Percentiles rank a stretch among this genome's conserved stretches.
These are phyloP conservation scores for Moxostoma hubbsi DNA, from an alignment of 2,797 vertebrate species.

Conservation along the genomic window DNA sequence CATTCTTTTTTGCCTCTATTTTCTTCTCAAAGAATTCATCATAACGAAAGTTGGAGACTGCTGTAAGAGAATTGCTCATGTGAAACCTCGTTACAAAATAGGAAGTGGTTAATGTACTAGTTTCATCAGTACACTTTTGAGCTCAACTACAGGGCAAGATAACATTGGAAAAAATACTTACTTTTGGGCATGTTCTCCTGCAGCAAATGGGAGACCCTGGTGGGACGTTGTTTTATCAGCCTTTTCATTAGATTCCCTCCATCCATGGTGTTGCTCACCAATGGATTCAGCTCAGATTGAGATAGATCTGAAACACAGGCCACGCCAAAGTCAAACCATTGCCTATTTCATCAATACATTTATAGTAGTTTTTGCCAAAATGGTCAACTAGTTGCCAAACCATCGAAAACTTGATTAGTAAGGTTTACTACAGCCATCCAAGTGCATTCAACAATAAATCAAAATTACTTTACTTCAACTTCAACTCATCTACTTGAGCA, in stretches of 20 bases:
- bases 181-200: slow-evolving; percentile 94
- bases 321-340: slow-evolving; percentile 32
- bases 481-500: too few relatives aligned
- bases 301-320: slow-evolving; percentile 75
- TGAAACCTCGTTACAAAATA: background rate
- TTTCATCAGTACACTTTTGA: background rate
- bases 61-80: slow-evolving; percentile 51
- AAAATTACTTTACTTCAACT: too few relatives aligned
- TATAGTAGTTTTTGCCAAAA: too few relatives aligned
- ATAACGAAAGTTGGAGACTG: slow-evolving; percentile 89
- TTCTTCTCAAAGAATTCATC: slow-evolving; percentile 92
- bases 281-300: slow-evolving; percentile 69
- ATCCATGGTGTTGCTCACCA: slow-evolving; percentile 57
- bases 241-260: slow-evolving; percentile 79
- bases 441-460: too few relatives aligned
- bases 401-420: too few relatives aligned
- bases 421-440: too few relatives aligned
- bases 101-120: background rate
- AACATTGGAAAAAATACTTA: slow-evolving; percentile 64
- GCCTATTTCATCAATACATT: background rate
- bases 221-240: slow-evolving; percentile 88
- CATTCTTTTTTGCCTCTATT: slow-evolving; percentile 87
- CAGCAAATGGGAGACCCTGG: slow-evolving; percentile 90
- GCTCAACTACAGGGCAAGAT: background rate
- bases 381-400: too few relatives aligned